phyloP scores from a whole-genome alignment of 2,113 vertebrate genomes.

The Colossoma macropomum region DNA sequence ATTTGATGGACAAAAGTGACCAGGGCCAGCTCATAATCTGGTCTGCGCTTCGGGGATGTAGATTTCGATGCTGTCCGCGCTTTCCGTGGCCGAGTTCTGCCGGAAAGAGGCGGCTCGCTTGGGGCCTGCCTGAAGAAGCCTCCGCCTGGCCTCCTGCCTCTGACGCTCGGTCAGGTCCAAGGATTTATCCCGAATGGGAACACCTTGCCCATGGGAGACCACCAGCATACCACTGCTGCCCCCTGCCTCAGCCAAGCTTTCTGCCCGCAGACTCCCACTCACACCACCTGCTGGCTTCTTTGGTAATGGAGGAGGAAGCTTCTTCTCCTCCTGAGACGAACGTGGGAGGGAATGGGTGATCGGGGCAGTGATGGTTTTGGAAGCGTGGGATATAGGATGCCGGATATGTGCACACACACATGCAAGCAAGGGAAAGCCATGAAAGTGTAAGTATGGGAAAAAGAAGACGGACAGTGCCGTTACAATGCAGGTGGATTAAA shows the following conservation, averaged over 20 bases:
- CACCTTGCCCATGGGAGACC: constrained; percentile 69
- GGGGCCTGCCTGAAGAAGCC: constrained; percentile 87
- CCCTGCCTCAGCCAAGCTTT: constrained; percentile 67
- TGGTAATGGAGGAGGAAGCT: constrained; percentile 83
- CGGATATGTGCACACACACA: constrained; percentile 19
- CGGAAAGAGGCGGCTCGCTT: constrained; percentile 94
- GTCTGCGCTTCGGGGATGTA: constrained; percentile 99
- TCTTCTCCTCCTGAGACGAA: constrained; percentile 77
- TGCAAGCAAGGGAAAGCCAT: not conserved
- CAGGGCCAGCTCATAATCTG: constrained; percentile 85
- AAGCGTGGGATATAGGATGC: constrained; percentile 32
- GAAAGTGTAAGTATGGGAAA: constrained; percentile 30
- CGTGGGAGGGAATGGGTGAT: constrained; percentile 39
- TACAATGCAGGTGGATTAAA: constrained; percentile 37
- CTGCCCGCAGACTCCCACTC: constrained; percentile 74
- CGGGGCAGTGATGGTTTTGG: constrained; percentile 45
- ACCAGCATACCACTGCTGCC: constrained; percentile 69
- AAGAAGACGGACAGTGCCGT: constrained; percentile 32
- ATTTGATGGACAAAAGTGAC: not conserved
- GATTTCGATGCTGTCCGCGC: constrained; percentile 99
- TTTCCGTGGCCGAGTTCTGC: constrained; percentile 98
- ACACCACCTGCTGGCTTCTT: constrained; percentile 80
- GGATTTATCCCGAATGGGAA: constrained; percentile 79
- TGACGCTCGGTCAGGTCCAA: constrained; percentile 88
- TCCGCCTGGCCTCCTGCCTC: constrained; percentile 91